Conservation (phyloP, 2,888 invertebrate genomes). For the Hypomecis atomaria region DNA sequence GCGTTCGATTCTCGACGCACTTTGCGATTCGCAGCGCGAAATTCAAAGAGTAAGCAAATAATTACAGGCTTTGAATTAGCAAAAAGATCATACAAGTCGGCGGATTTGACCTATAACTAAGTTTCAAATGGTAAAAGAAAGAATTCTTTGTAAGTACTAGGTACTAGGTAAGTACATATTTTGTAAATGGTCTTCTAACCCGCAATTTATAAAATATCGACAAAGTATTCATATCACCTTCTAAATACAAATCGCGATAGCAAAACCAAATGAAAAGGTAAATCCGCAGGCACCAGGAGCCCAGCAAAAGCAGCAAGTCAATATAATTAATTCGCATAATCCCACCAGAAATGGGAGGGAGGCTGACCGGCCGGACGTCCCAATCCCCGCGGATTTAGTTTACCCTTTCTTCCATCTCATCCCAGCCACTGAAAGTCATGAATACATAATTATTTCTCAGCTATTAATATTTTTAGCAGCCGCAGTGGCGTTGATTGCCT, state of each 20-base stretch:
- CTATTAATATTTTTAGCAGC: slow-evolving; percentile 84
- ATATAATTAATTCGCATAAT: slow-evolving; percentile 45
- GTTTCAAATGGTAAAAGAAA: too few relatives aligned
- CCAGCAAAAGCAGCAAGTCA: slow-evolving; percentile 25
- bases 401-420: slow-evolving; percentile 48
- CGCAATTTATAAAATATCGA: neutral
- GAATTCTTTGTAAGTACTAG: too few relatives aligned
- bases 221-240: neutral
- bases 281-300: neutral
- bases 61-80: too few relatives aligned
- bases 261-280: neutral
- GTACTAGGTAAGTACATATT: too few relatives aligned
- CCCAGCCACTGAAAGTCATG: slow-evolving; percentile 69
- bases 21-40: too few relatives aligned
- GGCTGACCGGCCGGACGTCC: slow-evolving; percentile 42
- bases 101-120: too few relatives aligned
- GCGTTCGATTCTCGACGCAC: too few relatives aligned
- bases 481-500: slow-evolving; percentile 83
- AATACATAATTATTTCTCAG: slow-evolving; percentile 83
- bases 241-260: neutral
- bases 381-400: slow-evolving; percentile 67
- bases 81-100: too few relatives aligned
- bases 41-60: too few relatives aligned
- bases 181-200: neutral
- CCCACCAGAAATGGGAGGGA: slow-evolving; percentile 43